phyloP scores from a whole-genome alignment of 2,888 invertebrate species.

The Synanthedon formicaeformis region DNA sequence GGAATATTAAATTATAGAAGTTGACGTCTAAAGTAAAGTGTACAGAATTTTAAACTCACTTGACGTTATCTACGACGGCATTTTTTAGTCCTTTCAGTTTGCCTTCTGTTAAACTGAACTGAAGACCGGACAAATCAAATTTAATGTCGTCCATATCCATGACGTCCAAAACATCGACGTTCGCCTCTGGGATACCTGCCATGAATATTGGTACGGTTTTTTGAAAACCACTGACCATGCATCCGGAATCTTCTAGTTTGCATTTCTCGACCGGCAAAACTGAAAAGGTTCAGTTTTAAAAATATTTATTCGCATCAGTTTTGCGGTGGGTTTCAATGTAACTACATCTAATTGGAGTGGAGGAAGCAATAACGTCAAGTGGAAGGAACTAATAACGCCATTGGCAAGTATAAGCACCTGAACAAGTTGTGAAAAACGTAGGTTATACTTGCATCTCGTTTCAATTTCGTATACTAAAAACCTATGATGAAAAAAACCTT shows the following conservation, averaged over 20 bases:
- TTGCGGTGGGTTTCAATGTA: not conserved
- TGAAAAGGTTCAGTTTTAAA: constrained; percentile 9
- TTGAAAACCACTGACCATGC: constrained; percentile 24
- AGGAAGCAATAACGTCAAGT: too few species aligned
- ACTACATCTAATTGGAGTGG: too few species aligned
- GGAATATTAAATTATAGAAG: too few species aligned
- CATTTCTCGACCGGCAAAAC: constrained; percentile 32
- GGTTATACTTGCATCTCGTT: too few species aligned
- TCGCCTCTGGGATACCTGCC: constrained; percentile 25
- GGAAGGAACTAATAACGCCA: too few species aligned
- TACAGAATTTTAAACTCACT: constrained; percentile 19
- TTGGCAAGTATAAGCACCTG: too few species aligned
- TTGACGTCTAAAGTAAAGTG: not conserved
- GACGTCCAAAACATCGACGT: constrained; percentile 24
- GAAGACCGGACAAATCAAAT: constrained; percentile 31
- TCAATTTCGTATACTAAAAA: too few species aligned
- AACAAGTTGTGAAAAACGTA: too few species aligned
- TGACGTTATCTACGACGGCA: constrained; percentile 20
- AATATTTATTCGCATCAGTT: not conserved
- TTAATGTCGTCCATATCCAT: constrained; percentile 24
- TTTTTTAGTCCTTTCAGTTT: constrained; percentile 24
- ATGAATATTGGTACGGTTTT: constrained; percentile 22
- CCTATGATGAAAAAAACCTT: too few species aligned
- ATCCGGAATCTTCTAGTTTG: constrained; percentile 23
- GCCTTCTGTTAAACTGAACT: constrained; percentile 25